These are phyloP conservation scores for Antheraea assamensis DNA, from an alignment of 2,888 invertebrate genomes.

Conservation along the genomic window DNA sequence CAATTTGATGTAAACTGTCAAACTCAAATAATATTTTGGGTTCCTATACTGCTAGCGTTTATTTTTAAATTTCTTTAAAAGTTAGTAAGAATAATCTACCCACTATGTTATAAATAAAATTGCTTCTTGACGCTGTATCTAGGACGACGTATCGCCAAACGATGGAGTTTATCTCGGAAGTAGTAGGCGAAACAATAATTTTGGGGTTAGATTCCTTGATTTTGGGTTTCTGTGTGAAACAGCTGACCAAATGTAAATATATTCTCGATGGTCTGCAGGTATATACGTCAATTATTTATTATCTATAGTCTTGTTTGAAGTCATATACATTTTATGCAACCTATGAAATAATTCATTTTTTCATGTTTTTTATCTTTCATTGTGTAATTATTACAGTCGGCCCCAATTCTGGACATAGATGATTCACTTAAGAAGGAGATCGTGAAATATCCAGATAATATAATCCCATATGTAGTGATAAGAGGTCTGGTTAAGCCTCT, in stretches of 20 bases:
- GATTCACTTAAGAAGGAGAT: constrained; percentile 83
- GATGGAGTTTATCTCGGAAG: constrained; percentile 87
- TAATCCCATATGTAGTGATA: constrained; percentile 88
- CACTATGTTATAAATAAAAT: background rate
- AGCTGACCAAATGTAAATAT: constrained; percentile 88
- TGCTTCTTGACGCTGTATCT: background rate
- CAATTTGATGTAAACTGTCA: background rate
- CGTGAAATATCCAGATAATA: constrained; percentile 83
- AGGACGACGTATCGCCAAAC: constrained; percentile 14
- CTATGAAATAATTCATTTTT: background rate
- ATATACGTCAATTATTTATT: constrained; percentile 33
- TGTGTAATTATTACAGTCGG: constrained; percentile 75
- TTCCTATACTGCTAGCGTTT: background rate
- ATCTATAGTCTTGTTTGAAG: background rate
- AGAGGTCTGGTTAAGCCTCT: constrained; percentile 89
- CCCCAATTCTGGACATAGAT: constrained; percentile 87
- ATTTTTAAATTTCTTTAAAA: background rate
- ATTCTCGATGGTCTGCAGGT: constrained; percentile 88
- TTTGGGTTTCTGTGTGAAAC: constrained; percentile 87
- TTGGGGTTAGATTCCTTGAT: constrained; percentile 89
- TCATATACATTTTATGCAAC: background rate
- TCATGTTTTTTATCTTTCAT: background rate
- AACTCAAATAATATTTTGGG: background rate
- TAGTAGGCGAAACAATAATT: constrained; percentile 86
- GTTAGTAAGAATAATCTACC: background rate